These are phyloP conservation scores for Cettia cetti DNA, from an alignment of 2,113 vertebrate species.

Conservation along the genomic window DNA sequence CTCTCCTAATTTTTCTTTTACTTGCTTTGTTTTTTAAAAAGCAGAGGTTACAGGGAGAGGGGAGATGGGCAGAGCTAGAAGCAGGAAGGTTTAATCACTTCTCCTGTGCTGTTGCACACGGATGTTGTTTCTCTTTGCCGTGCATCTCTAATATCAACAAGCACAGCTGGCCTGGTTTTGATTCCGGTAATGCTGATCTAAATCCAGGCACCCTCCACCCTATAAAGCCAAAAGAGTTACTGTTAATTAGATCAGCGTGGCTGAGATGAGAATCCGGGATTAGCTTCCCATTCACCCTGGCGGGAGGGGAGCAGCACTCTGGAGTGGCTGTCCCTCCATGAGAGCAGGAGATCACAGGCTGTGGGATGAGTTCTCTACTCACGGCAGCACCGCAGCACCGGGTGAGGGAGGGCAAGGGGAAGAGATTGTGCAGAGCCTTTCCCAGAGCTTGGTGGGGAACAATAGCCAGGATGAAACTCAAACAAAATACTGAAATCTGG, in stretches of 20 bases:
- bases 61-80: not conserved
- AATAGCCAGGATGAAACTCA: not conserved
- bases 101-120: not conserved
- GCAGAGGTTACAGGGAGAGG: not conserved
- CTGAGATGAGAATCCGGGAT: conserved; percentile 40
- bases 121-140: not conserved
- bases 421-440: not conserved
- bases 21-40: not conserved
- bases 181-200: not conserved
- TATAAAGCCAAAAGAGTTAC: not conserved
- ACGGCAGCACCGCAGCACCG: not conserved
- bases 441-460: not conserved
- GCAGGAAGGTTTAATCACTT: not conserved
- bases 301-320: not conserved
- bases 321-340: not conserved
- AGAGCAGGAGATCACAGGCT: not conserved
- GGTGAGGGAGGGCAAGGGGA: not conserved
- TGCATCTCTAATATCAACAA: not conserved
- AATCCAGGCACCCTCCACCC: not conserved
- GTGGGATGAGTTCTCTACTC: not conserved
- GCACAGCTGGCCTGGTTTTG: conserved; percentile 3
- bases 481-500: not conserved
- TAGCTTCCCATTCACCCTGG: conserved; percentile 12
- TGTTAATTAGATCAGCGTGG: conserved; percentile 38
- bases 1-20: not conserved